Evolutionary conservation across 2,113 vertebrate species (phyloP).

Genomic region (Brachypteracias leptosomus): DNA sequence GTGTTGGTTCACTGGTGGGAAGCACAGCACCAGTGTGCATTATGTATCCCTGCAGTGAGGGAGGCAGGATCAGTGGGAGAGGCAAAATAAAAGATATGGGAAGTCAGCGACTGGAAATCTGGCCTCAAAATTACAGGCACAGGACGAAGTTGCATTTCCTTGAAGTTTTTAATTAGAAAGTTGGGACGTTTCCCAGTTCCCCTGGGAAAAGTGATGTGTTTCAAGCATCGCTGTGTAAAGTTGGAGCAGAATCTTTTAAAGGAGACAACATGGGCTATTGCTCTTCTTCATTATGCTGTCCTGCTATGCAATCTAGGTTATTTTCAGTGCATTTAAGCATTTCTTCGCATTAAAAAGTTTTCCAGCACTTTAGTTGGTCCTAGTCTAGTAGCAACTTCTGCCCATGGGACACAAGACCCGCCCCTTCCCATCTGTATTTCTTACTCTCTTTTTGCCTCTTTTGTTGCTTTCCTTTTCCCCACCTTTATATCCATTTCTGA

Average conservation of each 20-base stretch:
- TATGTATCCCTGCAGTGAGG: rapidly evolving
- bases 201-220: neutral
- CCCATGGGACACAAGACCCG: neutral
- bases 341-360: neutral
- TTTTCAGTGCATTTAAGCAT: neutral
- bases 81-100: neutral
- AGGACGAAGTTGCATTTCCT: neutral
- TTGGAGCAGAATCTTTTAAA: neutral
- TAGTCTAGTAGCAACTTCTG: neutral
- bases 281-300: neutral
- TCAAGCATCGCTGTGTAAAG: neutral
- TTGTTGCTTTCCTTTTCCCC: neutral
- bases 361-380: neutral
- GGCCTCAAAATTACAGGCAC: neutral
- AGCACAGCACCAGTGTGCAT: rapidly evolving
- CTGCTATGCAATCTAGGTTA: rapidly evolving
- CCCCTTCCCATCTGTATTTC: neutral
- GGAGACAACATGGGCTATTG: neutral
- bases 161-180: neutral
- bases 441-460: neutral
- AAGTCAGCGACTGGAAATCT: neutral
- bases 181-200: neutral
- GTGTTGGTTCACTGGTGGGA: neutral
- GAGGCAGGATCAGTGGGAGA: neutral
- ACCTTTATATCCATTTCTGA: neutral